Percentiles rank a stretch among this genome's conserved stretches.
phyloP scores from a whole-genome alignment of 2,113 vertebrate genomes.

The Phrynosoma blainvillii region DNA sequence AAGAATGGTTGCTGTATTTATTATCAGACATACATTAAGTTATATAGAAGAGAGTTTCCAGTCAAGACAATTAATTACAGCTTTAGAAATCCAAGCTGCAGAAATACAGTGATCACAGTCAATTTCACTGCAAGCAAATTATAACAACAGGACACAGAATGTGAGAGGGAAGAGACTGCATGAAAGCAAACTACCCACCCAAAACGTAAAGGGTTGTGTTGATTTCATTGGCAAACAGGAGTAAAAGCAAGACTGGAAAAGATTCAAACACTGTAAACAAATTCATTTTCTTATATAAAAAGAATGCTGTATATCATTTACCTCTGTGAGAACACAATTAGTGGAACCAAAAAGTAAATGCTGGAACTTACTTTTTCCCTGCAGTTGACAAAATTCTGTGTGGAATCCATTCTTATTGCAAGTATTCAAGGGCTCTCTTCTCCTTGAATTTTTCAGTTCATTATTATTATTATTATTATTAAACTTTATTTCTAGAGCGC shows the following conservation, averaged over 20 bases:
- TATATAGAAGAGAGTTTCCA: constrained; percentile 18
- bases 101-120: constrained; percentile 17
- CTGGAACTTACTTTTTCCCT: background rate
- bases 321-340: background rate
- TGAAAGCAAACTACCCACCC: background rate
- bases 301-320: background rate
- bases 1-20: constrained; percentile 26
- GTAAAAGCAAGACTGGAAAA: background rate
- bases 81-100: constrained; percentile 37
- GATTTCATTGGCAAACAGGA: constrained; percentile 3
- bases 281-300: background rate
- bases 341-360: background rate
- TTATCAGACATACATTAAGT: background rate
- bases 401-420: background rate
- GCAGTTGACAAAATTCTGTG: background rate
- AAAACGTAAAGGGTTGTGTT: constrained; percentile 7
- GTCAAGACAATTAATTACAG: constrained; percentile 33
- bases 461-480: too few species aligned
- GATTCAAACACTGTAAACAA: background rate
- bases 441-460: background rate
- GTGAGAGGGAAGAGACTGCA: background rate
- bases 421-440: background rate
- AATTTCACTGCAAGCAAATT: constrained; percentile 25
- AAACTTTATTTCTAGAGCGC: too few species aligned
- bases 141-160: constrained; percentile 19